Percentiles rank a stretch among this genome's conserved stretches.
These are phyloP conservation scores for Zonitis immaculata DNA, from an alignment of 2,888 invertebrate genomes.

Conservation along the genomic window DNA sequence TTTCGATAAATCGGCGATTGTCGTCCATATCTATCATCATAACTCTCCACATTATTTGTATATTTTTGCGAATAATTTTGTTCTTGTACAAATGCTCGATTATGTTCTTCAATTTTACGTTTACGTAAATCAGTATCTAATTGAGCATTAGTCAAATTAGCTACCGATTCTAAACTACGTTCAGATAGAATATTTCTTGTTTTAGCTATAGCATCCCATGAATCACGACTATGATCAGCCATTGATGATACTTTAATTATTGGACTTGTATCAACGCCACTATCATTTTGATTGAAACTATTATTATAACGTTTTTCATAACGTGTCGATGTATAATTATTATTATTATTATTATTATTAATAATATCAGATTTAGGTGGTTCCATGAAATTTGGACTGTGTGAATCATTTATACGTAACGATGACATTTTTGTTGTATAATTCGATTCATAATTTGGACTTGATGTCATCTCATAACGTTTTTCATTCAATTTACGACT, in stretches of 20 bases:
- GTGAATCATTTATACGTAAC: slow-evolving; percentile 39
- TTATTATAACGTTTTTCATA: slow-evolving; percentile 36
- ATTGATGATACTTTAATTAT: slow-evolving; percentile 59
- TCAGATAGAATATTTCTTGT: slow-evolving; percentile 70
- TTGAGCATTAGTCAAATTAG: slow-evolving; percentile 62
- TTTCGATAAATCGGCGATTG: slow-evolving; percentile 41
- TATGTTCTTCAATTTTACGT: slow-evolving; percentile 39
- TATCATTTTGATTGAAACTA: slow-evolving; percentile 25
- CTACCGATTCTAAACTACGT: slow-evolving; percentile 65
- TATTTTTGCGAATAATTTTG: slow-evolving; percentile 35
- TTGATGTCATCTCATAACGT: slow-evolving; percentile 38
- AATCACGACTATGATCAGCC: slow-evolving; percentile 62
- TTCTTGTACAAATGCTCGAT: slow-evolving; percentile 21
- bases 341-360: too few relatives aligned
- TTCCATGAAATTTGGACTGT: slow-evolving; percentile 41
- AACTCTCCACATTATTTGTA: slow-evolving; percentile 29
- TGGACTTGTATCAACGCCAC: slow-evolving; percentile 53
- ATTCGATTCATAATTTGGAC: slow-evolving; percentile 39
- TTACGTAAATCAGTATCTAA: slow-evolving; percentile 48
- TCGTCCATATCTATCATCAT: slow-evolving; percentile 28
- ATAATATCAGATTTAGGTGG: slow-evolving; percentile 39
- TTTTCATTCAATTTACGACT: slow-evolving; percentile 42
- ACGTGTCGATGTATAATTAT: too few relatives aligned
- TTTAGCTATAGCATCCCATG: slow-evolving; percentile 79
- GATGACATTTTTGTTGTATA: slow-evolving; percentile 43